phyloP scores from a whole-genome alignment of 2,797 vertebrate genomes.

The Lacerta viridis region DNA sequence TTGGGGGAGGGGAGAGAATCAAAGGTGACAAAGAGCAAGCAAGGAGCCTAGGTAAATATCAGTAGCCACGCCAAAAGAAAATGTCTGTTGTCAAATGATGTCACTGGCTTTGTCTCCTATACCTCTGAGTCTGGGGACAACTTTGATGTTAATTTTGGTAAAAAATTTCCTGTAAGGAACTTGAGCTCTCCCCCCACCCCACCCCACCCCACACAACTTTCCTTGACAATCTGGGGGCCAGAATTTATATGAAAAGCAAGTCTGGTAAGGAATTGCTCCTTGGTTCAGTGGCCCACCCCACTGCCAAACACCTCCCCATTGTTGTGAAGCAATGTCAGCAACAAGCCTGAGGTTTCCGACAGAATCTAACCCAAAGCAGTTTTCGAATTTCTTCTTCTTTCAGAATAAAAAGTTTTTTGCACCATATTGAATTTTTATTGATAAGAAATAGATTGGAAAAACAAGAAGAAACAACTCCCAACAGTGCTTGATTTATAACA shows the following conservation, averaged over 20 bases:
- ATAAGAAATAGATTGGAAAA: too few relatives aligned
- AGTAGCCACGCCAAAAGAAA: slow-evolving; percentile 42
- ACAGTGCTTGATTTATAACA: too few relatives aligned
- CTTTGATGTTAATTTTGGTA: slow-evolving; percentile 25
- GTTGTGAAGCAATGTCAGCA: not conserved
- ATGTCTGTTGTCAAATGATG: slow-evolving; percentile 47
- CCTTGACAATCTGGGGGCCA: slow-evolving; percentile 6
- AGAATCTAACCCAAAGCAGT: not conserved
- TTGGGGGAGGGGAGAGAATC: slow-evolving; percentile 2
- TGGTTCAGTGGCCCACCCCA: not conserved
- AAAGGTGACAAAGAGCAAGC: slow-evolving; percentile 26
- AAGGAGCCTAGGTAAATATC: slow-evolving; percentile 36
- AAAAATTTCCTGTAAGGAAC: slow-evolving; percentile 37
- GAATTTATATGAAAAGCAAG: not conserved
- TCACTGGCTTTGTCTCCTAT: slow-evolving; percentile 43
- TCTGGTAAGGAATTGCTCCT: not conserved
- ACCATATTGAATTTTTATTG: too few relatives aligned
- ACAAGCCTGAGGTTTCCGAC: slow-evolving; percentile 9
- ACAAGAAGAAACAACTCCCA: too few relatives aligned
- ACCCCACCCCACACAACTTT: slow-evolving; percentile 1
- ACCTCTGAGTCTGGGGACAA: slow-evolving; percentile 33
- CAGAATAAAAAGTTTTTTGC: too few relatives aligned
- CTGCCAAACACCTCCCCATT: not conserved
- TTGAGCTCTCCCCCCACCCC: not conserved
- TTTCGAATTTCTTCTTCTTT: too few relatives aligned